Percentiles rank a stretch among this genome's conserved stretches.
These are phyloP conservation scores for Neelides folsomi DNA, from an alignment of 2,888 invertebrate genomes.

Conservation along the genomic window DNA sequence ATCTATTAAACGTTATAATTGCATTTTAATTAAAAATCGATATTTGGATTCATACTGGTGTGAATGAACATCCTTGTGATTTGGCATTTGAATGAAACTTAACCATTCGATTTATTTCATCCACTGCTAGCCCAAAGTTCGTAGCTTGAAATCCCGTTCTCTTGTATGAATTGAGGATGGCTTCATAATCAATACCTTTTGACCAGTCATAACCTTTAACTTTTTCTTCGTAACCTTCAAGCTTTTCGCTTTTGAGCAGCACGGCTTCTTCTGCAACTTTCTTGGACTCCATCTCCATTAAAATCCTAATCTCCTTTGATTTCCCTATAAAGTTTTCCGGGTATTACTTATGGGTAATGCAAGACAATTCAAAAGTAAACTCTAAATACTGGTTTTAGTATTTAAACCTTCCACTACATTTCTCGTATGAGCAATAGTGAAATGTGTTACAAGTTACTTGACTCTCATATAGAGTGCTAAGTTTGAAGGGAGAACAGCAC, in stretches of 20 bases:
- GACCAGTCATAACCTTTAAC: constrained; percentile 82
- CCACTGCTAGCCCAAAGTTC: constrained; percentile 76
- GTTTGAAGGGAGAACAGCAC: too few species aligned
- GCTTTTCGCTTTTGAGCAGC: constrained; percentile 16
- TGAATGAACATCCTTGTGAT: constrained; percentile 43
- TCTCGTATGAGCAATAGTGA: too few species aligned
- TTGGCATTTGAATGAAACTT: constrained; percentile 42
- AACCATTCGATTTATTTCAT: constrained; percentile 85
- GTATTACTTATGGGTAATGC: too few species aligned
- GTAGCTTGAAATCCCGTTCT: constrained; percentile 95
- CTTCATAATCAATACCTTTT: constrained; percentile 69
- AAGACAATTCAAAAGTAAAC: too few species aligned
- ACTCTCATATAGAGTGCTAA: too few species aligned
- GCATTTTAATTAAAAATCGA: background rate
- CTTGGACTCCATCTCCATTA: constrained; percentile 3
- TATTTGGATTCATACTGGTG: background rate
- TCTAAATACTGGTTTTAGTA: too few species aligned
- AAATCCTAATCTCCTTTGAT: background rate
- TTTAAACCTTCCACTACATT: too few species aligned
- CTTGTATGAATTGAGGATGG: constrained; percentile 63
- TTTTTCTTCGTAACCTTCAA: constrained; percentile 19
- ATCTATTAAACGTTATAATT: constrained; percentile 6
- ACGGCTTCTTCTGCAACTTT: constrained; percentile 22
- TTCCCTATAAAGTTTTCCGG: too few species aligned
- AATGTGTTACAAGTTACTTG: too few species aligned